phyloP scores from a whole-genome alignment of 2,888 invertebrate species.

The Acleris holmiana region DNA sequence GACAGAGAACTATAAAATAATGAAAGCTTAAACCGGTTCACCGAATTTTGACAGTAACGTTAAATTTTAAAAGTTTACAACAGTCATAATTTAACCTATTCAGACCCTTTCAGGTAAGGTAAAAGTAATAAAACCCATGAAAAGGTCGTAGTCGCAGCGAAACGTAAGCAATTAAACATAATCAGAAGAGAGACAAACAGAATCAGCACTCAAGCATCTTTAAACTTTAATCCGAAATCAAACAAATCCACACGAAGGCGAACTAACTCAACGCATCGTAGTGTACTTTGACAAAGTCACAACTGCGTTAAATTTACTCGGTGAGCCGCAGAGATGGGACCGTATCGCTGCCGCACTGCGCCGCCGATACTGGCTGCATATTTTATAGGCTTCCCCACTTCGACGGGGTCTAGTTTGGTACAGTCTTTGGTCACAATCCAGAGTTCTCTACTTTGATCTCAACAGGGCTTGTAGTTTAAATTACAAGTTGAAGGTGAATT shows the following conservation, averaged over 20 bases:
- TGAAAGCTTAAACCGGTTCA: too few relatives aligned
- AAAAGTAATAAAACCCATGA: neutral
- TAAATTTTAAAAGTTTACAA: too few relatives aligned
- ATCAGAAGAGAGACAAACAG: conserved; percentile 40
- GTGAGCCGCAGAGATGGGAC: conserved; percentile 57
- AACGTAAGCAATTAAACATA: conserved; percentile 30
- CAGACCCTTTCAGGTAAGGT: neutral
- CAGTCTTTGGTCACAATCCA: conserved; percentile 3
- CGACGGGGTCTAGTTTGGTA: conserved; percentile 48
- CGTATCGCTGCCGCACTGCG: conserved; percentile 69
- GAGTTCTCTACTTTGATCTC: conserved; percentile 37
- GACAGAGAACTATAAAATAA: too few relatives aligned
- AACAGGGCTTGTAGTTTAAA: neutral
- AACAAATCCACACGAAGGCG: conserved; percentile 52
- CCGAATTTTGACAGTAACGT: too few relatives aligned
- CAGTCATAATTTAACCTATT: too few relatives aligned
- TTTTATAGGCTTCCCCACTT: conserved; percentile 70
- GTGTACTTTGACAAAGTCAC: conserved; percentile 71
- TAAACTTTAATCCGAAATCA: conserved; percentile 55
- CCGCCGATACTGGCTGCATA: conserved; percentile 76
- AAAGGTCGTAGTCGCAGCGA: conserved; percentile 20
- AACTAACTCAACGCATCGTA: conserved; percentile 61
- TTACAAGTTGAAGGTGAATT: too few relatives aligned
- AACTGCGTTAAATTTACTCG: conserved; percentile 58
- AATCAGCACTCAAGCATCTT: conserved; percentile 40